Evolutionary conservation across 2,113 vertebrate species (phyloP), one percentile per base, ranked within the genome.

Genomic region (Protomyctophum bolini): DNA sequence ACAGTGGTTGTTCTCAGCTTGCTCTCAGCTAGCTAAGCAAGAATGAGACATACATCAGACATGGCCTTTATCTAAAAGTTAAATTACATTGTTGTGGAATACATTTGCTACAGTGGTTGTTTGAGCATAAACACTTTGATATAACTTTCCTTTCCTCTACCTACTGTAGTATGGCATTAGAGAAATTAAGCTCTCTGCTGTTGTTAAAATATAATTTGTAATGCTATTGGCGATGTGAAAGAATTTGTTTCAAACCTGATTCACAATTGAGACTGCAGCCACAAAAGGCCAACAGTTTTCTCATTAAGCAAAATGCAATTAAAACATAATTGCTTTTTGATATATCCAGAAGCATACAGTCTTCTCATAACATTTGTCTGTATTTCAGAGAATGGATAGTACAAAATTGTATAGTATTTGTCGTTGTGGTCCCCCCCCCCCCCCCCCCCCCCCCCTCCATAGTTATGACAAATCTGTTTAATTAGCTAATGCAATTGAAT

Each of bases 241-340:
- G 0, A 49, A 55, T 12, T 58, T 7, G 41, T 47, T 29, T 1
- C 0, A 66, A 49, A 63, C 59, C 11, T 46, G 33, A 62, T 41
- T 7, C 49, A 45, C 45, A 33, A 79, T 69, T 70, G 41, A 66
- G 21, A 75, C 41, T n/a, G 66, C 52, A 69, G 48, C 50, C 11
- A 67, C 9, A 47, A 14, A 6, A 8, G 62, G 63, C 4, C 46
- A 48, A 76, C 9, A 5, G 8, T 15, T 64, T 68, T 70, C 65
- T 75, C 54, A 77, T 68, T 11, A 69, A 3, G 58, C 33, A 33
- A 67, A 65, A 76, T 65, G 58, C 79, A 63, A 86, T 77, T 65
- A 72, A 73, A 81, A 56, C 61, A 46, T 75, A 79, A 88, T 86
- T 68, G 71, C 50, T 64, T 74, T 65, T 71, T 82, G 21, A 81